Conservation (phyloP, 2,888 invertebrate species). For the Dolichomitus sp. region DNA sequence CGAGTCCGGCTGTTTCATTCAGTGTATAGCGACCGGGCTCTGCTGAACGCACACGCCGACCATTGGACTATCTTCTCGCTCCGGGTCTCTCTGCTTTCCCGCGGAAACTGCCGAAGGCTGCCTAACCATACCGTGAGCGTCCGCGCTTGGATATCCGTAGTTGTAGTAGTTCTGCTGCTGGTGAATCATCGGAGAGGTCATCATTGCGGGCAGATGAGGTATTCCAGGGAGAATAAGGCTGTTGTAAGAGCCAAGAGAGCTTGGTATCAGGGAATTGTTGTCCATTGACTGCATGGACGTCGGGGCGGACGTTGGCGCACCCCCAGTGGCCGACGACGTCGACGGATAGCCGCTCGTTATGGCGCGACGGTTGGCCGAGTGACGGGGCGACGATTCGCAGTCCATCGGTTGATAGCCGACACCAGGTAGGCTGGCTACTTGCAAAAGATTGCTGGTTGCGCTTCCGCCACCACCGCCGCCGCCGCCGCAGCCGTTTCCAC, state of each 20-base stretch:
- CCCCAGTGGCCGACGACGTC: conserved; percentile 72
- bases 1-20: conserved; percentile 74
- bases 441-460: conserved; percentile 81
- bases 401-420: conserved; percentile 90
- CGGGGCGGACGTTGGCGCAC: conserved; percentile 77
- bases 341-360: conserved; percentile 78
- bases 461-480: conserved; percentile 74
- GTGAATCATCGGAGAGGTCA: conserved; percentile 82
- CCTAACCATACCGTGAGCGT: conserved; percentile 81
- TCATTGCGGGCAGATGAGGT: conserved; percentile 85
- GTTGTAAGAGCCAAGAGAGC: conserved; percentile 86
- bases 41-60: conserved; percentile 96
- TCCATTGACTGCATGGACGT: conserved; percentile 83
- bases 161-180: conserved; percentile 84
- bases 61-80: conserved; percentile 93
- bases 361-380: conserved; percentile 81
- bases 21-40: conserved; percentile 97
- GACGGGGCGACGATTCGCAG: conserved; percentile 90
- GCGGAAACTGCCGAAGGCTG: conserved; percentile 80
- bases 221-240: conserved; percentile 86
- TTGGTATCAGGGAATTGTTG: conserved; percentile 85
- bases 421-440: conserved; percentile 83
- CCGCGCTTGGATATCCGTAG: conserved; percentile 83
- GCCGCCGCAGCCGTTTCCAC: conserved; percentile 77
- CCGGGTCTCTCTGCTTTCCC: conserved; percentile 84